Evolutionary conservation across 2,888 invertebrate genomes (phyloP), one percentile per base, ranked within the genome.

Genomic region (Melanargia galathea): DNA sequence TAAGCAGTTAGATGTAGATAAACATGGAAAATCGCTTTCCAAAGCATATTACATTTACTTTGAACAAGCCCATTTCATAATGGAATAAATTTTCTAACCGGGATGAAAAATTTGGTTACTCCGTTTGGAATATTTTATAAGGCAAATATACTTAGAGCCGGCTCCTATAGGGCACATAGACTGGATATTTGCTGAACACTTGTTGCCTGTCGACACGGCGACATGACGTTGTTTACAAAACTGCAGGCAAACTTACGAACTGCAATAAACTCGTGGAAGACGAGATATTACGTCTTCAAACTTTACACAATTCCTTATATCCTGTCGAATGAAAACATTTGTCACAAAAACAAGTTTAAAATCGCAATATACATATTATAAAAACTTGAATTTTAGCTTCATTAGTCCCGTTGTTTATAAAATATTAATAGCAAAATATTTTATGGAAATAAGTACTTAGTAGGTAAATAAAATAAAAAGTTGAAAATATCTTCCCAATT

Each of bases 101-200:
- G 45, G 18, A 59, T 55, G 33, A 59, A 56, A n/a, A 60, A 64
- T 57, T 59, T 57, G 20, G 61, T 43, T 63, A 55, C 24, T 51
- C 49, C 13, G 30, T 60, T 49, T 56, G 61, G 46, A 56, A 62
- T 78, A 74, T 75, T 73, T 62, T 72, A 72, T 64, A 73, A 73
- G 72, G 76, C 75, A 78, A 78, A 79, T 76, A 74, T 71, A 72
- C 72, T 78, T 85, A 79, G 78, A 82, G 83, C 81, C 82, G 81
- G 80, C 35, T 51, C 30, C 48, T 57, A 57, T 62, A 40, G 45
- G 22, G 33, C 51, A 26, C 55, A 33, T 59, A 62, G 61, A 60
- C 35, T 38, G 63, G 70, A 71, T 73, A 72, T 75, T 76, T 74
- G 67, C 69, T 61, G 71, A 70, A 69, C 76, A 78, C 77, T 79